Evolutionary conservation across 2,113 vertebrate genomes (phyloP).

Genomic region (Pelecanoides urinatrix): DNA sequence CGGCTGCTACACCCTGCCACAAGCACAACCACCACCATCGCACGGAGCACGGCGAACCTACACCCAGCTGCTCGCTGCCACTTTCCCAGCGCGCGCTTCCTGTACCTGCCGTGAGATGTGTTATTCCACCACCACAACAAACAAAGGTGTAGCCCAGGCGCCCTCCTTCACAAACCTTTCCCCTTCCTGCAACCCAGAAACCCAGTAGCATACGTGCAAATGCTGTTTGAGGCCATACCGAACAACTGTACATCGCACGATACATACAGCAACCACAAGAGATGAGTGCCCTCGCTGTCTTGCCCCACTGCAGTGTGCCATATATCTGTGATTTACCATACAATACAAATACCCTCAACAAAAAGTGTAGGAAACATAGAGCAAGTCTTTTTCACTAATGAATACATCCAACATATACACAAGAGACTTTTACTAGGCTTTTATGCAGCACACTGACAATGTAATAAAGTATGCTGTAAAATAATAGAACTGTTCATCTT

Average conservation of each 20-base stretch:
- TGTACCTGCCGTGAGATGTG: accelerated
- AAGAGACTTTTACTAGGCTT: not conserved
- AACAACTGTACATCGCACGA: accelerated
- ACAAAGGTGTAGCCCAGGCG: not conserved
- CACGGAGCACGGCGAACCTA: accelerated
- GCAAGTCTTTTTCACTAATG: not conserved
- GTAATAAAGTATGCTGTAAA: not conserved
- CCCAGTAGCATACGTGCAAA: accelerated
- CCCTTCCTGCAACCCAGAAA: not conserved
- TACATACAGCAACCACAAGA: accelerated
- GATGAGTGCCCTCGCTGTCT: not conserved
- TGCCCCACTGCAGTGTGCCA: accelerated
- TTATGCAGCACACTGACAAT: not conserved
- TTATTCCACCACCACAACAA: not conserved
- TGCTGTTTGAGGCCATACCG: accelerated
- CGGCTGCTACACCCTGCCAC: not conserved
- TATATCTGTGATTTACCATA: accelerated
- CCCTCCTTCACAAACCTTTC: not conserved
- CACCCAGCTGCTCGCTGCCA: not conserved
- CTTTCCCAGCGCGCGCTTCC: not conserved
- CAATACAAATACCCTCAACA: not conserved
- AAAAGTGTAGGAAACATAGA: not conserved
- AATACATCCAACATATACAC: accelerated
- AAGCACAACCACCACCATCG: accelerated
- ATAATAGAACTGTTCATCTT: not conserved